phyloP scores from a whole-genome alignment of 37 sponge, comb jelly and placozoan species.

The Lycopodina hypogea region DNA sequence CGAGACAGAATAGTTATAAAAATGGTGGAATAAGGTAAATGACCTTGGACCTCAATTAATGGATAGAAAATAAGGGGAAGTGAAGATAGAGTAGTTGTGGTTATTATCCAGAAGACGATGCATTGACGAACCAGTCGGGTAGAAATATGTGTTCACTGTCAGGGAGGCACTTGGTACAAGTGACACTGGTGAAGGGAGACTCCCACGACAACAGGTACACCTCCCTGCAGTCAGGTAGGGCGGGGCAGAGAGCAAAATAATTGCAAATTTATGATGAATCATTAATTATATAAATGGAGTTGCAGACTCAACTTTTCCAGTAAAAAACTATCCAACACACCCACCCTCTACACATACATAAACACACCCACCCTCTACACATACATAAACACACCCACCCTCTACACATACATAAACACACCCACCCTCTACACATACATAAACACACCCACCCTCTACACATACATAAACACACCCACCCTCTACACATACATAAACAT shows the following conservation, averaged over 20 bases:
- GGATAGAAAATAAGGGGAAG: too few species aligned
- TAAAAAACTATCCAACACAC: too few species aligned
- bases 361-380: neutral
- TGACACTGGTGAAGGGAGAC: constrained; percentile 55
- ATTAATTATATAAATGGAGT: neutral
- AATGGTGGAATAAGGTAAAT: too few species aligned
- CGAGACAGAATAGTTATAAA: too few species aligned
- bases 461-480: constrained; percentile 12
- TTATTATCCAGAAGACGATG: too few species aligned
- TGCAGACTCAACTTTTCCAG: too few species aligned
- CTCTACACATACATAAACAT: too few species aligned
- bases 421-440: too few species aligned
- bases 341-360: neutral
- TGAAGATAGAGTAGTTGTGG: too few species aligned
- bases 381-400: neutral
- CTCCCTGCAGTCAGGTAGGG: constrained; percentile 30
- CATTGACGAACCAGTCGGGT: constrained; percentile 63
- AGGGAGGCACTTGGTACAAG: constrained; percentile 27
- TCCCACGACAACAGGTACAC: constrained; percentile 72
- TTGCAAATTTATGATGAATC: neutral
- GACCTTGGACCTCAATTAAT: too few species aligned
- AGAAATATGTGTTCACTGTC: constrained; percentile 52
- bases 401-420: neutral
- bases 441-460: neutral
- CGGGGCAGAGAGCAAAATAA: neutral